A percentile compares a stretch with the other conserved stretches of the same genome.
Conservation (phyloP, 2,797 vertebrate species). For the Gorsachius magnificus region DNA sequence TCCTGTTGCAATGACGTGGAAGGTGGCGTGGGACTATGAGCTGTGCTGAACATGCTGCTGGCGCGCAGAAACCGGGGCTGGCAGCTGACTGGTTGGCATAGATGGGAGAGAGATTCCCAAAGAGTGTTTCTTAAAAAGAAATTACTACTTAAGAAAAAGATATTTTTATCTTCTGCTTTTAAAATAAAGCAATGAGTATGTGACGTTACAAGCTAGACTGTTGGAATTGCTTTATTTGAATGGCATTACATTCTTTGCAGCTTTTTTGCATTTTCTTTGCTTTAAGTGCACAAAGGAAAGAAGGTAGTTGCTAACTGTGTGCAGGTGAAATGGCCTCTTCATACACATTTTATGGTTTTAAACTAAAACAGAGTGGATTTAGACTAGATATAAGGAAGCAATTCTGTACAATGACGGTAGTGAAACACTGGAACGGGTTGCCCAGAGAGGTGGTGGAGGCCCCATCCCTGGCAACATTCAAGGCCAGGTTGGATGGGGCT, state of each 20-base stretch:
- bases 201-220: neutral
- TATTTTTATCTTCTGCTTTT: slow-evolving; percentile 31
- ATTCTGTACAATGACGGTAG: too few species aligned
- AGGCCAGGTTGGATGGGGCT: too few species aligned
- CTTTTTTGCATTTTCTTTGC: neutral
- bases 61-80: neutral
- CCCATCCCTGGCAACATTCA: too few species aligned
- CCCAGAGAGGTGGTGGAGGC: too few species aligned
- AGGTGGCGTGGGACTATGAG: neutral
- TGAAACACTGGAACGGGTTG: too few species aligned
- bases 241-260: neutral
- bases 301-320: neutral
- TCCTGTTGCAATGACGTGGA: neutral
- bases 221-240: neutral
- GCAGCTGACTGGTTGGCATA: neutral
- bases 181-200: neutral
- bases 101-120: neutral
- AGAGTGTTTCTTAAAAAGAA: neutral
- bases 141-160: neutral
- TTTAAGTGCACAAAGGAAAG: neutral
- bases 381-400: too few species aligned
- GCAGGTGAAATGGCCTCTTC: neutral
- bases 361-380: too few species aligned
- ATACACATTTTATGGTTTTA: neutral
- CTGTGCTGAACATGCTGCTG: neutral